phyloP scores from a whole-genome alignment of 2,797 vertebrate genomes.

The Rhynchotus rufescens region DNA sequence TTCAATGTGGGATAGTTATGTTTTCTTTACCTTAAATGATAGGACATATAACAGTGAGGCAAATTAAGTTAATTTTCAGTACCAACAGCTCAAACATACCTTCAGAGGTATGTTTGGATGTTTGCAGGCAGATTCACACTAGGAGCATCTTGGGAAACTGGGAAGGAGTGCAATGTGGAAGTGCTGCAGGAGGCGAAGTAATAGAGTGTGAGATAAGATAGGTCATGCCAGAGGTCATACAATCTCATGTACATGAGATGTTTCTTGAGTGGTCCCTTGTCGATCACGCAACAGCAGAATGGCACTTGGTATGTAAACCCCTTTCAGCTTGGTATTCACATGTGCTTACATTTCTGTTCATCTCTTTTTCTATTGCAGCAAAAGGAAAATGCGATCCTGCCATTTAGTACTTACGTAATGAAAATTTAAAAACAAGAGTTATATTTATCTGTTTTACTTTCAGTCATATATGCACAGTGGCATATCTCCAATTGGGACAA shows the following conservation, averaged over 20 bases:
- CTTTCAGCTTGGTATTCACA: not conserved
- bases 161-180: not conserved
- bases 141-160: fast-evolving
- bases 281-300: fast-evolving
- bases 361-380: not conserved
- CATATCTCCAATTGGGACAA: not conserved
- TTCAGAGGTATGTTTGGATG: not conserved
- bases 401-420: not conserved
- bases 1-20: not conserved
- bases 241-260: not conserved
- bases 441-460: not conserved
- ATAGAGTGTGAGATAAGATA: not conserved
- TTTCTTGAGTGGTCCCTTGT: not conserved
- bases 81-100: not conserved
- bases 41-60: not conserved
- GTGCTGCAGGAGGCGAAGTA: not conserved
- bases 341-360: not conserved
- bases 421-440: not conserved
- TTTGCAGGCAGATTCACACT: not conserved
- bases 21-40: not conserved
- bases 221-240: not conserved
- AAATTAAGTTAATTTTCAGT: not conserved
- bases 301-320: not conserved
- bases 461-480: not conserved
- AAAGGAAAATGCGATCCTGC: not conserved